These are phyloP conservation scores for Stenoptilia bipunctidactyla DNA, from an alignment of 2,888 invertebrate species.

Conservation along the genomic window DNA sequence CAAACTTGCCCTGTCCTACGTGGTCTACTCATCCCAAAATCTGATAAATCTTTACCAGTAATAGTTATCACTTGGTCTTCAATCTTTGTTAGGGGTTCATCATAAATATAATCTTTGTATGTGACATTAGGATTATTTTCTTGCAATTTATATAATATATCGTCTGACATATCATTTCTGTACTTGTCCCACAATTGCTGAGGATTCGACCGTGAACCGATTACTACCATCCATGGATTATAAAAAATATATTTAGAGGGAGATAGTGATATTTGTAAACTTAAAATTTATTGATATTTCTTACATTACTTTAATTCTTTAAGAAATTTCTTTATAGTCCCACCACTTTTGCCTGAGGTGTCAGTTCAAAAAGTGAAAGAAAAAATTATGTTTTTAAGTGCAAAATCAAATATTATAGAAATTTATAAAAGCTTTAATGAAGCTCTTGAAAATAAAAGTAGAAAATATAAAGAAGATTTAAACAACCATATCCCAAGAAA, in stretches of 20 bases:
- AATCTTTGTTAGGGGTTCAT: conserved; percentile 17
- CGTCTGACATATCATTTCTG: conserved; percentile 11
- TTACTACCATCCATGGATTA: too few relatives aligned
- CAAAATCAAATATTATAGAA: too few relatives aligned
- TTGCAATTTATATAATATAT: conserved; percentile 12
- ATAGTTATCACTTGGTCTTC: conserved; percentile 19
- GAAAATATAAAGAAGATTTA: conserved; percentile 27
- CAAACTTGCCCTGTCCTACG: too few relatives aligned
- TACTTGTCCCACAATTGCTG: conserved; percentile 16
- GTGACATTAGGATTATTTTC: conserved; percentile 10
- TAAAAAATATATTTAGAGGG: too few relatives aligned
- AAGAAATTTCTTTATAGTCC: too few relatives aligned
- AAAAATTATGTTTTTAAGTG: too few relatives aligned
- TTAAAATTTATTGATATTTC: too few relatives aligned
- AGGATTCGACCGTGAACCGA: conserved; percentile 16
- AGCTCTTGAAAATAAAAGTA: conserved; percentile 7
- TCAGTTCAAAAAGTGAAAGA: too few relatives aligned
- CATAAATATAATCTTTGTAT: conserved; percentile 16
- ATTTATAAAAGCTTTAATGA: too few relatives aligned
- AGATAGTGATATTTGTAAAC: too few relatives aligned
- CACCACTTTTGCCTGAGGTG: too few relatives aligned
- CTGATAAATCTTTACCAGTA: conserved; percentile 18
- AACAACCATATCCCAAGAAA: conserved; percentile 20
- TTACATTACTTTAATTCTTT: too few relatives aligned
- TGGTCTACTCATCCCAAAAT: conserved; percentile 18